phyloP scores from a whole-genome alignment of 2,888 invertebrate species.

The Drosophila monieri region DNA sequence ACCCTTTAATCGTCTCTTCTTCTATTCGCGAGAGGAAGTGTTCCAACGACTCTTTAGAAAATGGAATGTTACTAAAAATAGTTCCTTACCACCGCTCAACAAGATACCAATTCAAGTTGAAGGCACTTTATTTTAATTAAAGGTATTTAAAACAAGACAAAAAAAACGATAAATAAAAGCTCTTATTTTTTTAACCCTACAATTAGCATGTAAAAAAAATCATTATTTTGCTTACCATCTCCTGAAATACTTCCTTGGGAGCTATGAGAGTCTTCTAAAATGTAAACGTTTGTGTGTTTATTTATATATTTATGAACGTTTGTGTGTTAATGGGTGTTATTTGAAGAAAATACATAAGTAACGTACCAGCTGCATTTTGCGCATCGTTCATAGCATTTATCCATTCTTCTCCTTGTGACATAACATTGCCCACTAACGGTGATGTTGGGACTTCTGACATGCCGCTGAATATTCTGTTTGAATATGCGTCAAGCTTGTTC shows the following conservation, averaged over 20 bases:
- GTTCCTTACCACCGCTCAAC: no score
- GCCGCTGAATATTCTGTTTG: conserved; percentile 49
- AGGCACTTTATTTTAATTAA: no score
- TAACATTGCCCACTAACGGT: conserved; percentile 52
- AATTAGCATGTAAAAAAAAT: not conserved
- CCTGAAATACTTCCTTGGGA: conserved; percentile 83
- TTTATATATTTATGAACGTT: no score
- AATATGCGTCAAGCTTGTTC: conserved; percentile 74
- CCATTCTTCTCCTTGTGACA: conserved; percentile 79
- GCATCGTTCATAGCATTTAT: conserved; percentile 78
- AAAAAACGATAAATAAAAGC: no score
- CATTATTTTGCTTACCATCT: conserved; percentile 80
- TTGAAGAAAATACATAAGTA: not conserved
- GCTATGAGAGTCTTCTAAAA: conserved; percentile 83
- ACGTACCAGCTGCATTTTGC: conserved; percentile 59
- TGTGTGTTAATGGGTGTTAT: not conserved
- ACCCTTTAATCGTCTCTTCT: conserved; percentile 4
- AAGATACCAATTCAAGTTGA: no score
- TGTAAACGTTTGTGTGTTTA: not conserved
- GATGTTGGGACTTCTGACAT: conserved; percentile 43
- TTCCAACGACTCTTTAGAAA: no score
- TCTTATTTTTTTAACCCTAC: no score
- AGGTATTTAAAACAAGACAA: no score
- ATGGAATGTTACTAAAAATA: no score
- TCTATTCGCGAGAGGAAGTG: not conserved